phyloP scores from a whole-genome alignment of 1,140 invertebrate genomes.

The Antheraea pernyi region DNA sequence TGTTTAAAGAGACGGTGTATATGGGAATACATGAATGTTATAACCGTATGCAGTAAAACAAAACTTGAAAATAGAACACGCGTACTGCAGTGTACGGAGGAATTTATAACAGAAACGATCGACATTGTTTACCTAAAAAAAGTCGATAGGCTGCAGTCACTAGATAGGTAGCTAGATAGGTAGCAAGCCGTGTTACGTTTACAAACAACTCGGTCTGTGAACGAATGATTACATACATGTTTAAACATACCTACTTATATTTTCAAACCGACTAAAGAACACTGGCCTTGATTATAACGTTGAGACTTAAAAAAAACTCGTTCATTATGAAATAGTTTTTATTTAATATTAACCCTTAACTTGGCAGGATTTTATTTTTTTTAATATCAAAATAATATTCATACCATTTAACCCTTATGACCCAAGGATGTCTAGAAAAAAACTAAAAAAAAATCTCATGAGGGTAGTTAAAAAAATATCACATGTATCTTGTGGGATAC shows the following conservation, averaged over 20 bases:
- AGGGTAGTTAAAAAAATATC: too few relatives aligned
- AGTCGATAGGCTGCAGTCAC: conserved; percentile 25
- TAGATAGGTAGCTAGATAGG: conserved; percentile 50
- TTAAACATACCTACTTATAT: conserved; percentile 16
- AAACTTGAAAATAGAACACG: conserved; percentile 5
- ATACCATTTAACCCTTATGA: too few relatives aligned
- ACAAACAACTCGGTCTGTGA: conserved; percentile 56
- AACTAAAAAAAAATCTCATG: too few relatives aligned
- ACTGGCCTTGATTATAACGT: too few relatives aligned
- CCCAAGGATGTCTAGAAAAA: too few relatives aligned
- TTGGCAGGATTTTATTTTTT: too few relatives aligned
- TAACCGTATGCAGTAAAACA: neutral
- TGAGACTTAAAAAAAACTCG: too few relatives aligned
- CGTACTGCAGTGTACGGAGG: neutral
- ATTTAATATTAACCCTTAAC: too few relatives aligned
- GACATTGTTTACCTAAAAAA: conserved; percentile 25
- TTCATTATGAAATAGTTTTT: too few relatives aligned
- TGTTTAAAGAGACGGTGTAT: neutral
- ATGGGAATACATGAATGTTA: neutral
- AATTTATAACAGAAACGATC: conserved; percentile 18
- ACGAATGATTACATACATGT: conserved; percentile 42
- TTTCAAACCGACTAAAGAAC: neutral
- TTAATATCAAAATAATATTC: too few relatives aligned
- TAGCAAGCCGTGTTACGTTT: conserved; percentile 41
- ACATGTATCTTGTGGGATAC: too few relatives aligned